Evolutionary conservation across 1,140 invertebrate species (phyloP).

Genomic region (Lasaia peninsularis): DNA sequence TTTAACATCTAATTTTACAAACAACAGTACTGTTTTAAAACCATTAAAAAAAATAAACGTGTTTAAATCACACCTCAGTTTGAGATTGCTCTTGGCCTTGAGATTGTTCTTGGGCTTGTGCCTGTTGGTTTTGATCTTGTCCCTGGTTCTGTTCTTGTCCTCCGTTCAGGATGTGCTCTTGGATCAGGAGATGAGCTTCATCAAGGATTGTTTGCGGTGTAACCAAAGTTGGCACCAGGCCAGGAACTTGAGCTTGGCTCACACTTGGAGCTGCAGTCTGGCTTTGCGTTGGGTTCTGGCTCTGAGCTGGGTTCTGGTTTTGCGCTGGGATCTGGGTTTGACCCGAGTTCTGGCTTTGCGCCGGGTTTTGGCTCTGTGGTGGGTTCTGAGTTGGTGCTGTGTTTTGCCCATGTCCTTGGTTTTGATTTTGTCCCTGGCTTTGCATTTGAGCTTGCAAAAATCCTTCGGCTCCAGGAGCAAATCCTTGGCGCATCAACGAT

Average conservation of each 20-base stretch:
- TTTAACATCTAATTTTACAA: too few relatives aligned
- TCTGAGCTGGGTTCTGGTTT: not conserved
- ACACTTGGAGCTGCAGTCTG: not conserved
- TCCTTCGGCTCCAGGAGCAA: conserved; percentile 34
- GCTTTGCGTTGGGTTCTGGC: not conserved
- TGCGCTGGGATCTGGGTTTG: conserved; percentile 1
- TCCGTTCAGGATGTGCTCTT: not conserved
- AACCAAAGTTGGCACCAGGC: too few relatives aligned
- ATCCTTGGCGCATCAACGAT: conserved; percentile 39
- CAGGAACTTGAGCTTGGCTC: not conserved
- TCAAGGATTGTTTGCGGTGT: too few relatives aligned
- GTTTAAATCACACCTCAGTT: conserved; percentile 11
- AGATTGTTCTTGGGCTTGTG: conserved; percentile 9
- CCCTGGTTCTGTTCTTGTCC: not conserved
- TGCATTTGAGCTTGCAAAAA: conserved; percentile 17
- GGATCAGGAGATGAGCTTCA: too few relatives aligned
- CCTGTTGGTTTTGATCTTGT: not conserved
- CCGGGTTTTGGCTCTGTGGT: not conserved
- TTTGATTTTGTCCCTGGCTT: conserved; percentile 9
- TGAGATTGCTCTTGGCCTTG: conserved; percentile 12
- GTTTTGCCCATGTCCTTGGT: not conserved
- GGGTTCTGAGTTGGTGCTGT: not conserved
- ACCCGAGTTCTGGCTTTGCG: not conserved
- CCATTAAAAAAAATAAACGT: not conserved
- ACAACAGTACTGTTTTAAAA: too few relatives aligned